Percentiles rank a stretch among this genome's conserved stretches.
phyloP scores from a whole-genome alignment of 2,113 vertebrate species.

The Scatophagus argus region DNA sequence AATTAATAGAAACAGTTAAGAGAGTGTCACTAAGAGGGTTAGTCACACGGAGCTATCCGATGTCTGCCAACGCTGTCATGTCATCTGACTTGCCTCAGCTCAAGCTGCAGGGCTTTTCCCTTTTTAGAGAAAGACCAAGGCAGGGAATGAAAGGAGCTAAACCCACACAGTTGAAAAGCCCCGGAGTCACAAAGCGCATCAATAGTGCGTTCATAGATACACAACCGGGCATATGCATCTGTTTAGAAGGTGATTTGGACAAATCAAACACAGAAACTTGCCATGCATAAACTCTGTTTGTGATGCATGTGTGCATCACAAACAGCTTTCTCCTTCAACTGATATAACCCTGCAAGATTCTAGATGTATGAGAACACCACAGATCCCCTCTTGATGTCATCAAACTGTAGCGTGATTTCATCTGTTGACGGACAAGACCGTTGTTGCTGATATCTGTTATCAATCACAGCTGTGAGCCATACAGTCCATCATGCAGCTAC shows the following conservation, averaged over 20 bases:
- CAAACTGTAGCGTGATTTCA: neutral
- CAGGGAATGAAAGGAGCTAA: constrained; percentile 40
- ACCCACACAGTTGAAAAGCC: constrained; percentile 44
- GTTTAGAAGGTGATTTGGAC: constrained; percentile 13
- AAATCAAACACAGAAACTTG: constrained; percentile 28
- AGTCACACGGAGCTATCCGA: constrained; percentile 48
- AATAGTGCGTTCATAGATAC: constrained; percentile 6
- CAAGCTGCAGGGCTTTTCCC: constrained; percentile 48
- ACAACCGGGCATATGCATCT: constrained; percentile 28
- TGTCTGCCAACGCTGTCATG: constrained; percentile 54
- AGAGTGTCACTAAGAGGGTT: constrained; percentile 60
- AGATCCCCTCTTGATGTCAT: constrained; percentile 35
- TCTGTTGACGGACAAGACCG: constrained; percentile 26
- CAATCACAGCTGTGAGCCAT: constrained; percentile 9
- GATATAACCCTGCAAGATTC: neutral
- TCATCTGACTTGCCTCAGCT: constrained; percentile 62
- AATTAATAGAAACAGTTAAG: constrained; percentile 65
- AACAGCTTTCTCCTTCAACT: constrained; percentile 1
- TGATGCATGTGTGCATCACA: constrained; percentile 1
- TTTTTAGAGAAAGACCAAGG: constrained; percentile 48
- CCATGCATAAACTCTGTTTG: too few relatives aligned
- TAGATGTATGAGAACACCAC: constrained; percentile 27
- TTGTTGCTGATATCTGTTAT: neutral
- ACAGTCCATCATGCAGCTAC: neutral
- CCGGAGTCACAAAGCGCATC: constrained; percentile 24